A percentile compares a stretch with the other conserved stretches of the same genome.
phyloP scores from a whole-genome alignment of 53 echinoderm and acorn worm species.

The Hippasteria phrygiana region DNA sequence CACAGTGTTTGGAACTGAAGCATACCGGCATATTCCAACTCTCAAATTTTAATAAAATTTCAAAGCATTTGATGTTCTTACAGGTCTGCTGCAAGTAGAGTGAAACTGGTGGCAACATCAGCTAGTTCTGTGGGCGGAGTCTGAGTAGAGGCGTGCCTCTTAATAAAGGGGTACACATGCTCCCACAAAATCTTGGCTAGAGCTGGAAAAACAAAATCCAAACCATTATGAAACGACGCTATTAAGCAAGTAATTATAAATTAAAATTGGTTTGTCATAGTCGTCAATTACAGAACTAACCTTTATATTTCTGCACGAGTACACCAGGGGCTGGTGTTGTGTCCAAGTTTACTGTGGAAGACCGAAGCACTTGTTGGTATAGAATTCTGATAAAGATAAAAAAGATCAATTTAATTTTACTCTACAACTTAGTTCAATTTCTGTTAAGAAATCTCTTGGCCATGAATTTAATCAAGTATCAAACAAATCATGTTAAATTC shows the following conservation, averaged over 20 bases:
- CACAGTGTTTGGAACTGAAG: too few relatives aligned
- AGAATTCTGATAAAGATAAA: slow-evolving; percentile 54
- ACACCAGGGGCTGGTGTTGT: neutral
- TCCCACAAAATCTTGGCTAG: slow-evolving; percentile 79
- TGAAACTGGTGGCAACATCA: slow-evolving; percentile 90
- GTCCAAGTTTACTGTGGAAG: slow-evolving; percentile 23
- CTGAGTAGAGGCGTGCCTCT: slow-evolving; percentile 73
- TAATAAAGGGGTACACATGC: slow-evolving; percentile 81
- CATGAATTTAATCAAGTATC: too few relatives aligned
- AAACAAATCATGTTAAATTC: too few relatives aligned
- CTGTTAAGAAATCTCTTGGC: too few relatives aligned
- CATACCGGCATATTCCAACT: too few relatives aligned
- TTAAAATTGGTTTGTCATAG: neutral
- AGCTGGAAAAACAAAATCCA: slow-evolving; percentile 57
- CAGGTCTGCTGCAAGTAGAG: slow-evolving; percentile 87
- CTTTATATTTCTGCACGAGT: slow-evolving; percentile 77
- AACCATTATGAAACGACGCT: neutral
- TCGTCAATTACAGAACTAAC: too few relatives aligned
- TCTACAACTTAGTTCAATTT: neutral
- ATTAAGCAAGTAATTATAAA: neutral
- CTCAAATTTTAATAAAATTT: too few relatives aligned
- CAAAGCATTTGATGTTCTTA: slow-evolving; percentile 62
- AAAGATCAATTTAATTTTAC: neutral
- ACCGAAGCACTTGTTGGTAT: slow-evolving; percentile 61
- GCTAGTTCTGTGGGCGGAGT: slow-evolving; percentile 83